Conservation (phyloP, 2,888 invertebrate genomes). For the Thumatha senex region DNA sequence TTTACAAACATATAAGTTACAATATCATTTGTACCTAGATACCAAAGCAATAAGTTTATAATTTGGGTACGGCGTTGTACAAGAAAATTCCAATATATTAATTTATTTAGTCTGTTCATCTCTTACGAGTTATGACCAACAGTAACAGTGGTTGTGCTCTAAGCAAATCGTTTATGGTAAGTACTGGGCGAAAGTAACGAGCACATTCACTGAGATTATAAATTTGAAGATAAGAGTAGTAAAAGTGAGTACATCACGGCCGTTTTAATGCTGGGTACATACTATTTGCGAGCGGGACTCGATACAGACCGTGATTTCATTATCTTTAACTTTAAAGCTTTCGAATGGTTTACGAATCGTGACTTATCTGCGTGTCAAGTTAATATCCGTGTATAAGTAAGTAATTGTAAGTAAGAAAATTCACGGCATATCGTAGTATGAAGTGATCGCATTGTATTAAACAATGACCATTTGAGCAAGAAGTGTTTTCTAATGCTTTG, state of each 20-base stretch:
- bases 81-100: too few relatives aligned
- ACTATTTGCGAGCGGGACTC: conserved; percentile 30
- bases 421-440: conserved; percentile 30
- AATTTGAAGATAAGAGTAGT: conserved; percentile 52
- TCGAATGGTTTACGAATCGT: conserved; percentile 36
- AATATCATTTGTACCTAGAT: too few relatives aligned
- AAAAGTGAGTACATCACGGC: conserved; percentile 40
- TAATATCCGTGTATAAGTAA: conserved; percentile 27
- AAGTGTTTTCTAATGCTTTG: conserved; percentile 38
- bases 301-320: conserved; percentile 33
- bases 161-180: conserved; percentile 31
- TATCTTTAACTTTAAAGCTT: conserved; percentile 27
- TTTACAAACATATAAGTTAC: too few relatives aligned
- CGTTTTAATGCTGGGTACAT: conserved; percentile 24
- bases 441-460: conserved; percentile 38
- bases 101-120: neutral
- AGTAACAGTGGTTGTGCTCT: conserved; percentile 7
- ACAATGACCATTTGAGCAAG: conserved; percentile 39
- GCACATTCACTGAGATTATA: conserved; percentile 43
- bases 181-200: conserved; percentile 50
- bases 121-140: neutral
- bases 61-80: too few relatives aligned
- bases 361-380: conserved; percentile 32
- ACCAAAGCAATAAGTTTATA: too few relatives aligned
- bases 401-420: conserved; percentile 29